Base-by-base conservation (phyloP, 2,888 invertebrate genomes). In the Synanthedon vespiformis region DNA sequence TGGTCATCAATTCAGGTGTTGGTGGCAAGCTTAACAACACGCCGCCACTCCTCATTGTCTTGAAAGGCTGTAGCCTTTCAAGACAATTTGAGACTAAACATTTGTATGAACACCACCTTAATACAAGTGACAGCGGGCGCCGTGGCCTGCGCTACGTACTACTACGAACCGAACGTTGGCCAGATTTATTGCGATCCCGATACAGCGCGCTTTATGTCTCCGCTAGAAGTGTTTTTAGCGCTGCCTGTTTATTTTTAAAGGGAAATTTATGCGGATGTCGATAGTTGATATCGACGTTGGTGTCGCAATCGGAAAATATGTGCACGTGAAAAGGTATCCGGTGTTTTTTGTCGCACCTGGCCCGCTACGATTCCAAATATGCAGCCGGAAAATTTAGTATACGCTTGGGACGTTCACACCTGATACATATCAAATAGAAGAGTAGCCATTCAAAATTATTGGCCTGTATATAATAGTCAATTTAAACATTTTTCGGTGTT, bases 131-230 rank as follows among this genome's bases (percentile, higher is more conserved):
- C 34, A 2, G 10, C 34, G 34, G 10, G 34, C 44, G 2, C 5
- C 44, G 44, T 44, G 22, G 22, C 22, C 6, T 49, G 13, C 40
- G 40, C 40, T 40, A 2, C 40, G n/a, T 14, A 40, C 40, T 13
- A n/a, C n/a, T 2, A 12, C n/a, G 44, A 11, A 53, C 53, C 49
- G n/a, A 57, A 61, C 52, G 56, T 50, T 56, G 54, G 57, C 51
- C 54, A 57, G 57, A 72, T 72, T 72, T 72, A 72, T 70, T 55
- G 63, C 62, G 61, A 56, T 61, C 56, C 63, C 61, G 70, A 72
- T 70, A 72, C 60, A 64, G 62, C 52, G 53, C 61, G 63, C 62
- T 64, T 61, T 65, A 65, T 62, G 62, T 65, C 61, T 59, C 59
- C 56, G 48, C 62, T 57, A 60, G 60, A 61, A 62, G 55, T 64